Evolutionary conservation across 2,113 vertebrate species (phyloP).

Genomic region (Crotalus helleri): DNA sequence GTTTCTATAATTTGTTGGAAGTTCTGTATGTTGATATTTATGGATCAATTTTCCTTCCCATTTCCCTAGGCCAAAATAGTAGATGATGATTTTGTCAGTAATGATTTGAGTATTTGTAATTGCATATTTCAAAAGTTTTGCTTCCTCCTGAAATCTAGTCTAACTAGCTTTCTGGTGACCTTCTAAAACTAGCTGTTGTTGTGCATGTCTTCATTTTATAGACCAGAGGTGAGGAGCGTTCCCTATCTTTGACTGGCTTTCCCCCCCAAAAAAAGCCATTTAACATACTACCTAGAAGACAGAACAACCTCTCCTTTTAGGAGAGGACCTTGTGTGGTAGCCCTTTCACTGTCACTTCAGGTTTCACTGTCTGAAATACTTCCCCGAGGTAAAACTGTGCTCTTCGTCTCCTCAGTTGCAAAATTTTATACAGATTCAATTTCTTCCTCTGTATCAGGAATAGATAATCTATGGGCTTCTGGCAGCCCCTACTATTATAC

Average conservation of each 20-base stretch:
- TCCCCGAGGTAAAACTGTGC: neutral
- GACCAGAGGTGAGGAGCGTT: neutral
- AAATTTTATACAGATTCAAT: neutral
- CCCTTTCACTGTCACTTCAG: neutral
- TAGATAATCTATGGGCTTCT: neutral
- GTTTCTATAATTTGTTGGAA: neutral
- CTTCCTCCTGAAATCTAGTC: slow-evolving; percentile 19
- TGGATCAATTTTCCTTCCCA: neutral
- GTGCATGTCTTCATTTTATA: neutral
- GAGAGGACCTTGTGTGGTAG: neutral
- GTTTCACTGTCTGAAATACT: neutral
- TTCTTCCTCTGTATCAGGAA: neutral
- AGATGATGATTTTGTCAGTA: neutral
- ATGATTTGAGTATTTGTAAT: neutral
- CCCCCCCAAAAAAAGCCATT: neutral
- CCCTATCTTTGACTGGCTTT: neutral
- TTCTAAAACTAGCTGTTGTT: neutral
- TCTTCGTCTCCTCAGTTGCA: neutral
- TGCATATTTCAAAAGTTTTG: neutral
- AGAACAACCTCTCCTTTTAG: neutral
- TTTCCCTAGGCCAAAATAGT: neutral
- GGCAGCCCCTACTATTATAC: neutral
- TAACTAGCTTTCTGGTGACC: neutral
- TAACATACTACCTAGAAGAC: neutral
- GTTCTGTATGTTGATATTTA: neutral